These are phyloP conservation scores for Bubalus kerabau DNA, from an alignment of 2,113 vertebrate genomes.

Conservation along the genomic window DNA sequence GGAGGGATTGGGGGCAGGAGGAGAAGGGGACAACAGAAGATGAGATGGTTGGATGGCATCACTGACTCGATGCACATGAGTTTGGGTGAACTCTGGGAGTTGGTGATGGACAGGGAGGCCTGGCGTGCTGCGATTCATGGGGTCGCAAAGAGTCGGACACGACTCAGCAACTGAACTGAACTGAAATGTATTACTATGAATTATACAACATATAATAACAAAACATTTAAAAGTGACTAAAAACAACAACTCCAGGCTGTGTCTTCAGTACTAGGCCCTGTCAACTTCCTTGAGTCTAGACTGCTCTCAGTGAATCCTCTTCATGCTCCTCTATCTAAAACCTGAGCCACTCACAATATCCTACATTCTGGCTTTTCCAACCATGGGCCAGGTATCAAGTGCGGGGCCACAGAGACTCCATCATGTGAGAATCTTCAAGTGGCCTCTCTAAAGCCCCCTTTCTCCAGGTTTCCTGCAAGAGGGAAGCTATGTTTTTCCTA, in stretches of 20 bases:
- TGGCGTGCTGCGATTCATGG: rapidly evolving
- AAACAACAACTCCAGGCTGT: neutral
- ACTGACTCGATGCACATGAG: rapidly evolving
- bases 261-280: neutral
- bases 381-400: neutral
- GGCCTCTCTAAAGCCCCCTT: neutral
- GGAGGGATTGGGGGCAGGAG: no score
- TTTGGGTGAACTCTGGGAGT: rapidly evolving
- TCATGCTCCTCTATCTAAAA: neutral
- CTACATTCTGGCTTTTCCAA: neutral
- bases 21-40: no score
- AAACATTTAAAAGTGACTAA: neutral
- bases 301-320: neutral
- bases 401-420: rapidly evolving
- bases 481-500: neutral
- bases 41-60: no score
- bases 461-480: neutral
- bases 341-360: neutral
- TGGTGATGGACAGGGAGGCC: no score
- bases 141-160: no score
- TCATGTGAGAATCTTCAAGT: neutral
- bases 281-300: neutral
- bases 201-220: neutral
- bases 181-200: neutral
- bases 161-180: no score